Base-by-base conservation (phyloP, 2,888 invertebrate genomes). In the Pristionchus japonicus region DNA sequence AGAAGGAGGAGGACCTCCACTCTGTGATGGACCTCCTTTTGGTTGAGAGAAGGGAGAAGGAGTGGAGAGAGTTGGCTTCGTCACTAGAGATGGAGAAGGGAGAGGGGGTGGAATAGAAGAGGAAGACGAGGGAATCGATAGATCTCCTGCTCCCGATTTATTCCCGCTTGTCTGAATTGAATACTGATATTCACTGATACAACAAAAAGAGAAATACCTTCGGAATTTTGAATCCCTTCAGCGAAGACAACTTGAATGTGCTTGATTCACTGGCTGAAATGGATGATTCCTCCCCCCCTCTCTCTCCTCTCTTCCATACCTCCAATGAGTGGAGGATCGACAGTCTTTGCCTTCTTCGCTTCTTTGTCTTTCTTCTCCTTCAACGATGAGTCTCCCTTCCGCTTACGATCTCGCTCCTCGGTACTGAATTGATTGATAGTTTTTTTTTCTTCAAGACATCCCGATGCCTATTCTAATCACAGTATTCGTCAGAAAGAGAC, bases 351-450 rank as follows among this genome's bases (percentile, higher is more conserved):
- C 23, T 37, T 83, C 49, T 83, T 52, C 34, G 49, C 52, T 17
- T 83, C 52, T 52, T 83, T 83, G 1, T 83, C 82, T 83, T 52
- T 52, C 34, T 52, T 83, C 3, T 83, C 82, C 82, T 83, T 83
- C 9, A 34, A 43, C 13, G 43, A 74, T 20, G 74, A 77, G 13
- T 77, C 77, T 0, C 43, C 77, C 43, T 77, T 77, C 43, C 77
- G 15, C 20, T 77, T 77, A 6, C 77, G 40, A 47, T 77, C 77
- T 27, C 43, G 23, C 4, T 77, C 77, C 27, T 77, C 77, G 3
- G 40, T 27, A 47, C 77, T 77, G 15, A 77, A 4, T 9, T 11
- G 64, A n/a, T n/a, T n/a, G n/a, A n/a, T n/a, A n/a, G n/a, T n/a
- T n/a, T n/a, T n/a, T n/a, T n/a, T n/a, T n/a, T n/a, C n/a, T n/a